Evolutionary conservation across 1,140 invertebrate genomes (phyloP).

Genomic region (Drosophila albomicans): DNA sequence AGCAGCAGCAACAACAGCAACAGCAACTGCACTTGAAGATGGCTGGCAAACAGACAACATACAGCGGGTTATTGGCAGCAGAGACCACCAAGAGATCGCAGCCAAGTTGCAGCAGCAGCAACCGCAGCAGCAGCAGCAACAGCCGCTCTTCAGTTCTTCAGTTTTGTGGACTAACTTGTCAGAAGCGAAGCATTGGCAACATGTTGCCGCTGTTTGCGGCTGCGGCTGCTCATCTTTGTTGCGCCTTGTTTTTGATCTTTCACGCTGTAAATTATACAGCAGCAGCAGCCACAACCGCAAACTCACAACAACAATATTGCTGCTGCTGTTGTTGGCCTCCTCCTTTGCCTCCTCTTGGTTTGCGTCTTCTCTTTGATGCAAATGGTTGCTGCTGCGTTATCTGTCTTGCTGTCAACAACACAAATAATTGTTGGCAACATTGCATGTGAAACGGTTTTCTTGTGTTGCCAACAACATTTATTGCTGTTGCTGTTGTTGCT

Average conservation of each 20-base stretch:
- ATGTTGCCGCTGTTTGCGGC: conserved; percentile 51
- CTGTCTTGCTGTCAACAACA: conserved; percentile 75
- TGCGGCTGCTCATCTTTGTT: conserved; percentile 50
- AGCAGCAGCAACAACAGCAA: conserved; percentile 63
- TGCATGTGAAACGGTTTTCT: conserved; percentile 56
- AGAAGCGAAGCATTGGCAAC: conserved; percentile 49
- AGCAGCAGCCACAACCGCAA: conserved; percentile 7
- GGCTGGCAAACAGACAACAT: conserved; percentile 9
- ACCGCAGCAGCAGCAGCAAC: background rate
- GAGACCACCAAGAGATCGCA: conserved; percentile 61
- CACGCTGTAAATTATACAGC: conserved; percentile 61
- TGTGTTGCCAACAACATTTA: conserved; percentile 54
- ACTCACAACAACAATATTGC: conserved; percentile 13
- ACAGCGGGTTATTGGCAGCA: conserved; percentile 29
- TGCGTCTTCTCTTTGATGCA: conserved; percentile 48
- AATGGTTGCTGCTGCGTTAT: conserved; percentile 54
- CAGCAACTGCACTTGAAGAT: conserved; percentile 49
- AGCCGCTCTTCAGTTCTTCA: conserved; percentile 8
- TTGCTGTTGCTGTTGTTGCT: conserved; percentile 13
- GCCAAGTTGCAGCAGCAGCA: conserved; percentile 30
- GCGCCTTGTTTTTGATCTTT: conserved; percentile 60
- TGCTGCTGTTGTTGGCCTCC: background rate
- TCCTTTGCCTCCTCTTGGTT: background rate
- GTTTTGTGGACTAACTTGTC: conserved; percentile 51
- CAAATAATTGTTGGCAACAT: conserved; percentile 77